Conservation (phyloP, 2,888 invertebrate genomes). For the Trachelus iudaicus region DNA sequence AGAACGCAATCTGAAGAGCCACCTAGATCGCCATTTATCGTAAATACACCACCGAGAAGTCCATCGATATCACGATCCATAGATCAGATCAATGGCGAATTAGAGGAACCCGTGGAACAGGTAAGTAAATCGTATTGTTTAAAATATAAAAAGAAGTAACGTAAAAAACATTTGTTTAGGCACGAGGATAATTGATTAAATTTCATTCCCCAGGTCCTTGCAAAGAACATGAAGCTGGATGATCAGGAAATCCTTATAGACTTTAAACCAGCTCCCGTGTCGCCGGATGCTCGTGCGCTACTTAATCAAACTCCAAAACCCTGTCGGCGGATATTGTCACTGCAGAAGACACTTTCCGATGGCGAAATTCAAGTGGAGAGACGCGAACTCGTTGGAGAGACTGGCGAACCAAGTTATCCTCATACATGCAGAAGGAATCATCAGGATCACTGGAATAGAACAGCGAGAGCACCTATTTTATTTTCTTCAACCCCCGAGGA, state of each 20-base stretch:
- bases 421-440: conserved; percentile 61
- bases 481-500: conserved; percentile 64
- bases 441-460: conserved; percentile 58
- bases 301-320: conserved; percentile 55
- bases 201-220: background rate
- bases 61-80: background rate
- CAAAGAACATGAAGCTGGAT: conserved; percentile 69
- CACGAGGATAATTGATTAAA: background rate
- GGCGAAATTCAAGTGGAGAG: conserved; percentile 76
- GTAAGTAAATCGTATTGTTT: background rate
- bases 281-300: conserved; percentile 71
- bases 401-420: conserved; percentile 64
- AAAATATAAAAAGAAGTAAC: background rate
- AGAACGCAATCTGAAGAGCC: conserved; percentile 89
- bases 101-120: conserved; percentile 17
- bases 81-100: conserved; percentile 45
- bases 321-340: conserved; percentile 66
- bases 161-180: conserved; percentile 21
- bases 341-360: conserved; percentile 84
- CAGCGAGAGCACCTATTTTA: conserved; percentile 56
- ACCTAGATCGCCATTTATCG: conserved; percentile 78
- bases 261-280: conserved; percentile 81
- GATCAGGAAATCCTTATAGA: conserved; percentile 88
- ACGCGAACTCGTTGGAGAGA: conserved; percentile 62
- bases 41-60: conserved; percentile 68